Conservation (phyloP, 2,888 invertebrate species). For the Glomeris marginata region DNA sequence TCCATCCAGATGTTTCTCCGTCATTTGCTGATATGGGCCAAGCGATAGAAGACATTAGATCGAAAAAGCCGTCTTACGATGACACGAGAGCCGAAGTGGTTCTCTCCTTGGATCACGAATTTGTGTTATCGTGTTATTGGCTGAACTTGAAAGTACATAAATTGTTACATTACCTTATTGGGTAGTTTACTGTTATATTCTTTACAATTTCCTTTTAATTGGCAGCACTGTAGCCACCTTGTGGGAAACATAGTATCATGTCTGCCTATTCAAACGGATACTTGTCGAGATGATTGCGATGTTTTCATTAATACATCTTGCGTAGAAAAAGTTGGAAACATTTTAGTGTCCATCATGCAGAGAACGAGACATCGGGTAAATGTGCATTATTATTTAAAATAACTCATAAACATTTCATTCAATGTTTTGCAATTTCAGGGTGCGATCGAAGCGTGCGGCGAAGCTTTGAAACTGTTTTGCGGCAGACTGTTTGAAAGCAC, state of each 20-base stretch:
- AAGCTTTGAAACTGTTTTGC: constrained; percentile 33
- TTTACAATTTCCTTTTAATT: not conserved
- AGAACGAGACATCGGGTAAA: constrained; percentile 7
- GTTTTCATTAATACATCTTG: not conserved
- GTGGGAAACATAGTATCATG: constrained; percentile 1
- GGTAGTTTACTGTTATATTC: too few species aligned
- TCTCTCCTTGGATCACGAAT: constrained; percentile 47
- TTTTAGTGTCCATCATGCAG: constrained; percentile 3
- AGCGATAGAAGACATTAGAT: constrained; percentile 47
- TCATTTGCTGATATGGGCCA: constrained; percentile 65
- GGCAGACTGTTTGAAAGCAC: constrained; percentile 21
- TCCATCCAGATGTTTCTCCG: constrained; percentile 37
- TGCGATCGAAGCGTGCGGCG: constrained; percentile 60
- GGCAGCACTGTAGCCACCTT: constrained; percentile 3
- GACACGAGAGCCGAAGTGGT: constrained; percentile 22
- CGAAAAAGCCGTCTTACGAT: constrained; percentile 25
- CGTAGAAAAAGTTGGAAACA: not conserved
- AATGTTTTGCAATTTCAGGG: constrained; percentile 36
- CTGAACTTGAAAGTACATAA: constrained; percentile 52
- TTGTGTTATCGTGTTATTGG: constrained; percentile 59
- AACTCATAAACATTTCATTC: too few species aligned
- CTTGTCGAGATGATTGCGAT: not conserved
- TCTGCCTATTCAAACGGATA: not conserved
- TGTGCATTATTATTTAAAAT: not conserved
- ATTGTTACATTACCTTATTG: too few species aligned